A percentile compares a stretch with the other conserved stretches of the same genome.
phyloP scores from a whole-genome alignment of 2,888 invertebrate species.

The Phyto melanocephala region DNA sequence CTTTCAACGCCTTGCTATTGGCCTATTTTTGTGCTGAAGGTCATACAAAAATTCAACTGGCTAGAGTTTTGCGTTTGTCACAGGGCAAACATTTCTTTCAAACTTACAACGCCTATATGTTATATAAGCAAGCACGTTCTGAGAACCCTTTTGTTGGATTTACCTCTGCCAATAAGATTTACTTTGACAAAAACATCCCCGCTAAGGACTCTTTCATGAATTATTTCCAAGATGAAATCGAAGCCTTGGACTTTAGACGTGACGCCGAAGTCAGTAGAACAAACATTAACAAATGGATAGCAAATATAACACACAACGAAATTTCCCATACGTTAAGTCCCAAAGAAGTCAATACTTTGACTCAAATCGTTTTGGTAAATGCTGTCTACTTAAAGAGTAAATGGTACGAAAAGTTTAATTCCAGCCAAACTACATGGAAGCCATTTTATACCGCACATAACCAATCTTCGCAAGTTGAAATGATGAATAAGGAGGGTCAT shows the following conservation, averaged over 20 bases:
- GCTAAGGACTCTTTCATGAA: slow-evolving; percentile 84
- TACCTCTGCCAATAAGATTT: slow-evolving; percentile 88
- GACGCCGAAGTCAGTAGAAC: slow-evolving; percentile 82
- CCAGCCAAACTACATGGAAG: slow-evolving; percentile 84
- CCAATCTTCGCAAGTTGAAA: slow-evolving; percentile 87
- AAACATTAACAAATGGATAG: slow-evolving; percentile 89
- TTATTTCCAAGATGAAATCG: slow-evolving; percentile 84
- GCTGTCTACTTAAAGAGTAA: slow-evolving; percentile 91
- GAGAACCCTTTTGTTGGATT: slow-evolving; percentile 85
- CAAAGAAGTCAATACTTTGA: slow-evolving; percentile 82
- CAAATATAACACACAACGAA: slow-evolving; percentile 85
- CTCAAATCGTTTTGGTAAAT: slow-evolving; percentile 89
- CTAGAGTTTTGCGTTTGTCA: slow-evolving; percentile 60
- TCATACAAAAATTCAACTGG: too few species aligned
- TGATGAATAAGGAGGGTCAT: slow-evolving; percentile 92
- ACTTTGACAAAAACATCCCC: slow-evolving; percentile 80
- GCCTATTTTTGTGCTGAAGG: too few species aligned
- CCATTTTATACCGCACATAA: slow-evolving; percentile 87
- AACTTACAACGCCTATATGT: slow-evolving; percentile 86
- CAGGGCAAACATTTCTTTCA: slow-evolving; percentile 86
- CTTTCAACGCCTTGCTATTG: too few species aligned
- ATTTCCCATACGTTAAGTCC: slow-evolving; percentile 86
- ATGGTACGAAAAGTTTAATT: slow-evolving; percentile 89
- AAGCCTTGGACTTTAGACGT: slow-evolving; percentile 83
- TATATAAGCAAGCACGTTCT: slow-evolving; percentile 80